A percentile compares a stretch with the other conserved stretches of the same genome.
phyloP scores from a whole-genome alignment of 2,888 invertebrate species.

The Drosophila mayaguana region DNA sequence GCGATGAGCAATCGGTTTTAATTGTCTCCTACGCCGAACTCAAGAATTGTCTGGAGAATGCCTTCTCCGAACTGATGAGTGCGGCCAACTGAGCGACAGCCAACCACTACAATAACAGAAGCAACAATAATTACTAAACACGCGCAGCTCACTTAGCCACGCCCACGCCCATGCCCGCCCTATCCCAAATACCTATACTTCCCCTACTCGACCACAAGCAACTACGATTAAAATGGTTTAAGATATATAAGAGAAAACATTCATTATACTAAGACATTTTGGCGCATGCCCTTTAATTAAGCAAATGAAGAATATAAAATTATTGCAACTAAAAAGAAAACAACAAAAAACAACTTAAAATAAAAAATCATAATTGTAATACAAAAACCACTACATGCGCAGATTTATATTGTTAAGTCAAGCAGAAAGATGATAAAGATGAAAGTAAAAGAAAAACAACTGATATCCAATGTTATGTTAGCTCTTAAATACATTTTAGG shows the following conservation, averaged over 20 bases:
- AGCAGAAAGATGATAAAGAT: conserved; percentile 43
- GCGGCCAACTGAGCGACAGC: conserved; percentile 80
- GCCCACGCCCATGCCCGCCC: neutral
- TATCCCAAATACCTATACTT: conserved; percentile 6
- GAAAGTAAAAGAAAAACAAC: conserved; percentile 42
- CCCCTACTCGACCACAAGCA: conserved; percentile 66
- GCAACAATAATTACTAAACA: conserved; percentile 28
- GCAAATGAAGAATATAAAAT: conserved; percentile 39
- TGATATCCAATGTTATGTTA: conserved; percentile 76
- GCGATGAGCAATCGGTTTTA: conserved; percentile 98
- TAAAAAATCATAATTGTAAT: conserved; percentile 19
- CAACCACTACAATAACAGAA: conserved; percentile 17
- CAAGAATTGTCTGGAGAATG: conserved; percentile 96
- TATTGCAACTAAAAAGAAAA: conserved; percentile 34
- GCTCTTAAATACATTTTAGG: conserved; percentile 76
- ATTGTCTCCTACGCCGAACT: conserved; percentile 98
- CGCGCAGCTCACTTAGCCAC: conserved; percentile 66
- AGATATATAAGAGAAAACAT: conserved; percentile 58
- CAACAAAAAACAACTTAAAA: conserved; percentile 28
- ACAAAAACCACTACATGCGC: conserved; percentile 47
- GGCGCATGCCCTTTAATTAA: conserved; percentile 61
- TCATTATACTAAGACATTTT: conserved; percentile 78
- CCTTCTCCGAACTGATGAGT: conserved; percentile 91
- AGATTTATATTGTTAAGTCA: conserved; percentile 72
- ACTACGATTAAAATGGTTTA: conserved; percentile 73